Base-by-base conservation (phyloP, 2,888 invertebrate species). In the Cantharis lateralis region DNA sequence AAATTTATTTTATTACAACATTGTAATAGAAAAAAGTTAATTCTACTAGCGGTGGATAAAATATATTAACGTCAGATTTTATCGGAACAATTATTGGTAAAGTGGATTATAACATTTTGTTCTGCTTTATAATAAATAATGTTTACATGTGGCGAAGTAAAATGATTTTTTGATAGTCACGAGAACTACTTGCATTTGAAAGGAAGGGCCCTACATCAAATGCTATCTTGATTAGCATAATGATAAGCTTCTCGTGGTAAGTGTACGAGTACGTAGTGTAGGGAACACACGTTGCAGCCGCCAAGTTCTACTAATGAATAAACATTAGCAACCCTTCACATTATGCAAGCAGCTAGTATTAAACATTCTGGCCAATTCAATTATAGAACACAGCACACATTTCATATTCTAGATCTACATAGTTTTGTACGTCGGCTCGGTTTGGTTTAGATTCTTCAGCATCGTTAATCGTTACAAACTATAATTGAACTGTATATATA, bases 321-420 rank as follows among this genome's bases (percentile, higher is more conserved):
- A 87, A 87, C 87, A 87, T 87, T 85, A 86, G 86, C 85, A 85
- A 85, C 86, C 86, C 86, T 86, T 85, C 86, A 85, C 85, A 87
- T 87, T 87, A 87, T 87, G 87, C 87, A 87, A 83, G 85, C 86
- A 83, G 84, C 85, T 84, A 84, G 83, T 86, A 87, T 87, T 87
- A 86, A 86, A 86, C 86, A 86, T 87, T 86, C 86, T 86, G 87
- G 85, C 86, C 87, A 86, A 88, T 87, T 87, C 87, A 87, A 88
- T 88, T 88, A 88, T 86, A 85, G 85, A 86, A 85, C 84, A 85
- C 85, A 84, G 84, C 85, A 85, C 85, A 86, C 86, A 86, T 86
- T 86, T 86, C 85, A 86, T 85, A 87, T 86, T 86, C 86, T 82
- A 83, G 83, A 84, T 85, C 83, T 84, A 24, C 64, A 66, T 66